Evolutionary conservation across 53 echinoderm and acorn worm species (phyloP), one percentile per base, ranked within the genome.

Genomic region (Echinometra lucunter): DNA sequence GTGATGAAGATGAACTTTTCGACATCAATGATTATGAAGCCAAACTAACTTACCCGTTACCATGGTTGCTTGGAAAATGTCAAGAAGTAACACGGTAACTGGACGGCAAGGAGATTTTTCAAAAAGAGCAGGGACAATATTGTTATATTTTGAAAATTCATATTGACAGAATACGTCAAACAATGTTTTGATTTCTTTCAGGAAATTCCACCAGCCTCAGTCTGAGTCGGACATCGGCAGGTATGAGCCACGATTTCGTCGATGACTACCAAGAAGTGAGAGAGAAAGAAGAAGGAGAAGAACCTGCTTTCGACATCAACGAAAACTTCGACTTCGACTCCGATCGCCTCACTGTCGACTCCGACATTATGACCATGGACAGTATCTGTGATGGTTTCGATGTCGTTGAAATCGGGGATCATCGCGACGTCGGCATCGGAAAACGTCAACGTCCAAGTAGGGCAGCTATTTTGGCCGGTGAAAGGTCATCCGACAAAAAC

Each of bases 271-370:
- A 47, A 0, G 45, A 49, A 49, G 44, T 44, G 23, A 23, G 25
- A 56, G 35, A 37, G 34, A 66, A 56, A 17, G 94, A 85, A 23
- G n/a, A 53, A 12, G 91, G 28, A 45, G 74, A 45, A 27, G 93
- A 93, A 32, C 60, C 82, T 5, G 83, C 66, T 44, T 94, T 94
- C 85, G 94, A 94, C 66, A 83, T 94, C 94, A 94, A 94, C 66
- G 94, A 94, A n/a, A 94, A 94, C 85, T 94, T 94, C 66, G 94
- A 94, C 85, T 94, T 83, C 94, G 94, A 94, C 44, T 94, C 94
- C 19, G 94, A 94, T 27, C 82, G 66, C 15, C 7, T 94, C 11
- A 94, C 94, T 1, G 55, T 60, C 49, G 94, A 94, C 85, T 94
- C 94, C 11, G 94, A 94, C 57, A 83, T 83, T 13, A 94, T 94